Base-by-base conservation (phyloP, 1,140 invertebrate species). In the Contarinia nasturtii region DNA sequence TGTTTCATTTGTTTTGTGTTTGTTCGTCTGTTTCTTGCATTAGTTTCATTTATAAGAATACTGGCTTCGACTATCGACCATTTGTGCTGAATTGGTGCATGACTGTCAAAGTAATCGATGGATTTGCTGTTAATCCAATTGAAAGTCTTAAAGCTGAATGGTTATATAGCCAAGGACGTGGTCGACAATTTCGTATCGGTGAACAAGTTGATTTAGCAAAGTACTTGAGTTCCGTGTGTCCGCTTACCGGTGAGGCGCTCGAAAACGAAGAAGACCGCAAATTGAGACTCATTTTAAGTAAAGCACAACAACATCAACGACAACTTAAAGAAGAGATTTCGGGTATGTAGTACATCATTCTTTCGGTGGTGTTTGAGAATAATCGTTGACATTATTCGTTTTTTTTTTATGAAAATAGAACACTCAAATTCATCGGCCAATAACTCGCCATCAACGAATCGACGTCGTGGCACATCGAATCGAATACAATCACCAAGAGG, bases 121-220 rank as follows among this genome's bases (percentile, higher is more conserved):
- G 86, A 36, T 87, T 80, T 65, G 74, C 82, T 46, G 82, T 93
- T 44, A 81, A 83, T 63, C 82, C 87, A 41, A 82, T 90, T 55
- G 89, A 94, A 74, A 90, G 88, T 62, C 72, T 92, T 49, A 86
- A 89, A 69, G 88, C 86, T n/a, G 88, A 93, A 61, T 93, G 89
- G 89, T 66, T 94, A 41, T 92, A 90, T 63, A 90, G 86, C 52
- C 89, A 93, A 69, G 88, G 88, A 19, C 76, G 84, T 58, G 88
- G 88, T 12, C 73, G 87, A 48, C 81, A 88, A 61, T 92, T 84
- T 67, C 77, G 81, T 42, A 68, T 80, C 21, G 88, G 88, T 4
- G 83, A 94, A 58, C 88, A 94, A 54, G 60, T 70, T 12, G 74
- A 80, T 47, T 58, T 91, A n/a, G 75, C 81, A 21, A 79, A 86